Base-by-base conservation (phyloP, 2,888 invertebrate genomes). In the Lithophane ornitopus region DNA sequence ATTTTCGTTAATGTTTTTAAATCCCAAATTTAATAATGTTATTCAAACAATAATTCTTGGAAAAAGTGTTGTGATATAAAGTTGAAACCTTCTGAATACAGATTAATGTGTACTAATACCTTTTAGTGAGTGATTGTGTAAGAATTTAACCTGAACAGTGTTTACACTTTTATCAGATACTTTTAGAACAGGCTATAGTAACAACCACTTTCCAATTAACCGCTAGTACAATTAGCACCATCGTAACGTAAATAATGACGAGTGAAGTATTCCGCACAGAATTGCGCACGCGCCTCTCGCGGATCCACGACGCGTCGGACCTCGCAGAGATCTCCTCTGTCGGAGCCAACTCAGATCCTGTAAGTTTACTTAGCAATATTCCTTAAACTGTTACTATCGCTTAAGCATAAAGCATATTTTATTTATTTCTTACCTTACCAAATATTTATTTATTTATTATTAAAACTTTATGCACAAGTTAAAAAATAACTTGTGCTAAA, bases 221-320 rank as follows among this genome's bases (percentile, higher is more conserved):
- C 3, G 54, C 54, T 63, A 46, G 52, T 26, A 26, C 28, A 63
- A 67, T 72, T 49, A 22, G 59, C 11, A 59, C 11, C 58, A 11
- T 34, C 58, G 22, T 71, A 16, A 84, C 87, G 86, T 91, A 86
- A 91, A 92, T 94, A 94, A 94, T 95, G 94, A 94, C 92, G 87
- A 89, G 93, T 90, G 81, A 94, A 95, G 96, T 95, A 81, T 92
- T 92, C 83, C 87, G 87, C 87, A 80, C 96, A 94, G 98, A 98
- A 90, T 95, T 98, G 87, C 97, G 97, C 89, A 94, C 95, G 90
- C 95, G 97, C 61, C 94, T 98, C 85, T 95, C 97, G 74, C 96
- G 97, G 88, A 97, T 97, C 84, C 97, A 97, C 94, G 97, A 97
- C 92, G 96, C 97, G 3, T 97, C 97, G 9, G 97, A 97, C 92